phyloP scores from a whole-genome alignment of 2,113 vertebrate species.

The Oreochromis niloticus region DNA sequence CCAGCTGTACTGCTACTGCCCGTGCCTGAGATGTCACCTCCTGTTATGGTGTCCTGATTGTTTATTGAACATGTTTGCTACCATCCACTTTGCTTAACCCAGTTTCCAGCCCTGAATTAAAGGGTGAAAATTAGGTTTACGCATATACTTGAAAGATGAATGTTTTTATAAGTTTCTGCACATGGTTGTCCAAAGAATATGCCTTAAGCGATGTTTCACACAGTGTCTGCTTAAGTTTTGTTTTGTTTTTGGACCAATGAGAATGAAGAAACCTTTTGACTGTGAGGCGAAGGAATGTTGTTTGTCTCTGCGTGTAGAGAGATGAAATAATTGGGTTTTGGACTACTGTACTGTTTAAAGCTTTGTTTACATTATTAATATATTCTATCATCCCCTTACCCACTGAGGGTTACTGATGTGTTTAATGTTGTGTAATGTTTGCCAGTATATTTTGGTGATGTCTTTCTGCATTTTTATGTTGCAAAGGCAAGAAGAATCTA shows the following conservation, averaged over 20 bases:
- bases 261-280: constrained; percentile 39
- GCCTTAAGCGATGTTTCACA: constrained; percentile 53
- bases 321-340: constrained; percentile 35
- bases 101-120: background rate
- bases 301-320: constrained; percentile 15
- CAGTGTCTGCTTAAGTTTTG: constrained; percentile 24
- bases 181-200: constrained; percentile 68
- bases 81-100: background rate
- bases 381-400: constrained; percentile 61
- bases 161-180: constrained; percentile 61
- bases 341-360: constrained; percentile 68
- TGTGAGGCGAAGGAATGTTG: constrained; percentile 4
- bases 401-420: constrained; percentile 27
- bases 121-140: constrained; percentile 6
- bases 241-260: constrained; percentile 35
- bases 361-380: constrained; percentile 78
- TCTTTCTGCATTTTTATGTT: constrained; percentile 49
- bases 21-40: background rate
- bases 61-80: background rate
- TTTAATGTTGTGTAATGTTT: constrained; percentile 58
- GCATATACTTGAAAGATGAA: constrained; percentile 46
- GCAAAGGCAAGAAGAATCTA: constrained; percentile 68
- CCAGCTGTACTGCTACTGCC: background rate
- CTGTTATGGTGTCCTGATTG: background rate
- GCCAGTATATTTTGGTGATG: constrained; percentile 52